A percentile compares a stretch with the other conserved stretches of the same genome.
These are phyloP conservation scores for Pristionchus mayeri DNA, from an alignment of 2,888 invertebrate species.

Conservation along the genomic window DNA sequence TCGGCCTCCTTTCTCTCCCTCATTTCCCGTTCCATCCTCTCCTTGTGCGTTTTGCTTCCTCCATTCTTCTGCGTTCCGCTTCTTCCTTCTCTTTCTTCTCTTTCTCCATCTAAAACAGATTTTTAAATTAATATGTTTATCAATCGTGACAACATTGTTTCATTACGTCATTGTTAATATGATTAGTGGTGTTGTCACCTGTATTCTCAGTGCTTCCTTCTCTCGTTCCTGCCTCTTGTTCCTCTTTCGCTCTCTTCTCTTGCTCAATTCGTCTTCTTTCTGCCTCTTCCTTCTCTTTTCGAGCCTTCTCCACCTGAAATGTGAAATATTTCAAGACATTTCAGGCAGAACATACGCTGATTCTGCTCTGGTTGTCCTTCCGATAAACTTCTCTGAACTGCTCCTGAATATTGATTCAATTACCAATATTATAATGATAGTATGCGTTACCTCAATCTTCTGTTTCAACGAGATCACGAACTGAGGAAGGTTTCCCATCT, in stretches of 20 bases:
- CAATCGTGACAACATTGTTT: too few relatives aligned
- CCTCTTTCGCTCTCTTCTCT: neutral
- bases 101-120: too few relatives aligned
- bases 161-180: too few relatives aligned
- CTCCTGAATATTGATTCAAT: neutral
- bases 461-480: neutral
- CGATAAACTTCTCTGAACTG: neutral
- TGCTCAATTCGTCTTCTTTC: conserved; percentile 19
- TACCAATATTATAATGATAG: too few relatives aligned
- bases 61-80: neutral
- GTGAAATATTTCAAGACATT: too few relatives aligned
- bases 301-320: neutral
- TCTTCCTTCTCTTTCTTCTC: too few relatives aligned
- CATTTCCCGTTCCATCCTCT: neutral
- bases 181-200: too few relatives aligned
- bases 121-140: too few relatives aligned
- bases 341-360: neutral
- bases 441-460: neutral
- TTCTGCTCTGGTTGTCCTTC: neutral
- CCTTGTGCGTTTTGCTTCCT: neutral
- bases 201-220: too few relatives aligned
- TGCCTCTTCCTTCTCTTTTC: conserved; percentile 29
- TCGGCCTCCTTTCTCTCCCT: neutral
- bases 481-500: neutral
- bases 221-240: neutral